A percentile compares a stretch with the other conserved stretches of the same genome.
phyloP scores from a whole-genome alignment of 1,140 invertebrate species.

The Belonocnema kinseyi region DNA sequence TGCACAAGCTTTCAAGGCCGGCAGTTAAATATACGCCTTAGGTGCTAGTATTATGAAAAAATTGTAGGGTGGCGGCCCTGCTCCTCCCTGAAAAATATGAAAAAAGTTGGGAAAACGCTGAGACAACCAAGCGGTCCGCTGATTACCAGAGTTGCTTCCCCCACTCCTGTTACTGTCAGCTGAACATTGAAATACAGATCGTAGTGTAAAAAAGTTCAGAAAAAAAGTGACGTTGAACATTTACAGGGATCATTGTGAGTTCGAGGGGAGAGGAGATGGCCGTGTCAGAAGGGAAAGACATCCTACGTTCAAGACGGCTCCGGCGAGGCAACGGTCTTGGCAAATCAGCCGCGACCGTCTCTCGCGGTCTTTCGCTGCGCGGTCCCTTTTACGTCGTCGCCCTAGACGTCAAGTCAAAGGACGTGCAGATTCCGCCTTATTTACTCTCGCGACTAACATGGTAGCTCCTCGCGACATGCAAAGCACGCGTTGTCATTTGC shows the following conservation, averaged over 20 bases:
- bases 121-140: too few species aligned
- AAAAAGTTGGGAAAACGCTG: too few species aligned
- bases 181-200: too few species aligned
- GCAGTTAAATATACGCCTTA: too few species aligned
- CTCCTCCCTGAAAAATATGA: too few species aligned
- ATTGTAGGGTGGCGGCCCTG: too few species aligned
- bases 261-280: neutral
- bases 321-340: conserved; percentile 48
- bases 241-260: neutral
- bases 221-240: neutral
- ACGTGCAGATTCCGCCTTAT: conserved; percentile 68
- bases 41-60: too few species aligned
- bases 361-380: conserved; percentile 57
- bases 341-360: conserved; percentile 61
- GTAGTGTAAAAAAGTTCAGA: too few species aligned
- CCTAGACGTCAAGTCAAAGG: conserved; percentile 68
- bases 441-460: conserved; percentile 57
- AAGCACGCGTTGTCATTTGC: conserved; percentile 69
- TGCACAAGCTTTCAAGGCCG: too few species aligned
- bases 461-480: conserved; percentile 62
- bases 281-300: neutral
- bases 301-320: neutral
- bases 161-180: too few species aligned
- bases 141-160: too few species aligned
- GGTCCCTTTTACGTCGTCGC: conserved; percentile 65